A percentile compares a stretch with the other conserved stretches of the same genome.
These are phyloP conservation scores for Tokudaia muenninki DNA, from an alignment of 2,797 vertebrate species.

Conservation along the genomic window DNA sequence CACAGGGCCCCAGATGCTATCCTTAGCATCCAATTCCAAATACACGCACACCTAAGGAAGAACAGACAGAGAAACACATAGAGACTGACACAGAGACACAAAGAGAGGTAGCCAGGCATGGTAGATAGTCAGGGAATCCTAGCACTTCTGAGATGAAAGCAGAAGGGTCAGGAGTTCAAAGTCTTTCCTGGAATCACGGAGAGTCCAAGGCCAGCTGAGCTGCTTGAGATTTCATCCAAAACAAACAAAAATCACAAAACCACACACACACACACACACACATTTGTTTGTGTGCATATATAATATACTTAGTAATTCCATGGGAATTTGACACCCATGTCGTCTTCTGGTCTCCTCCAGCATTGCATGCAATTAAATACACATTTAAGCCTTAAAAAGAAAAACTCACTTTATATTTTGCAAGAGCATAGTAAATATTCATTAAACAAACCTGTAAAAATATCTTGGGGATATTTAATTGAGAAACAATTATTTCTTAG, in stretches of 20 bases:
- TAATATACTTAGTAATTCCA: not conserved
- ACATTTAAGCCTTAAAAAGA: not conserved
- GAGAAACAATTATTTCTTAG: not conserved
- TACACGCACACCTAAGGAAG: not conserved
- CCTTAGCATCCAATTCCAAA: not conserved
- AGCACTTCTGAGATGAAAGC: not conserved
- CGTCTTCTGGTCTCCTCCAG: not conserved
- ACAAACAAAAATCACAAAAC: not conserved
- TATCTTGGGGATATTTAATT: not conserved
- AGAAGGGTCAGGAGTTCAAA: not conserved
- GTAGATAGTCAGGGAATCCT: not conserved
- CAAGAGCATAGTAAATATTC: conserved; percentile 11
- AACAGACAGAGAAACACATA: not conserved
- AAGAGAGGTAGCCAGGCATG: not conserved
- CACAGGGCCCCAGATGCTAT: not conserved
- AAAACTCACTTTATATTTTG: not conserved
- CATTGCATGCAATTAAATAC: not conserved
- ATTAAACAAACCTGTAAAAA: not conserved
- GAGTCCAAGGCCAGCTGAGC: too few relatives aligned
- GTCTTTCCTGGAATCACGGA: not conserved
- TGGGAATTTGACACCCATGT: not conserved
- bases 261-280: too few relatives aligned
- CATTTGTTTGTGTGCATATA: not conserved
- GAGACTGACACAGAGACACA: not conserved
- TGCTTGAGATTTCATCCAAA: not conserved